phyloP scores from a whole-genome alignment of 2,888 invertebrate genomes.

The Tenodera sinensis region DNA sequence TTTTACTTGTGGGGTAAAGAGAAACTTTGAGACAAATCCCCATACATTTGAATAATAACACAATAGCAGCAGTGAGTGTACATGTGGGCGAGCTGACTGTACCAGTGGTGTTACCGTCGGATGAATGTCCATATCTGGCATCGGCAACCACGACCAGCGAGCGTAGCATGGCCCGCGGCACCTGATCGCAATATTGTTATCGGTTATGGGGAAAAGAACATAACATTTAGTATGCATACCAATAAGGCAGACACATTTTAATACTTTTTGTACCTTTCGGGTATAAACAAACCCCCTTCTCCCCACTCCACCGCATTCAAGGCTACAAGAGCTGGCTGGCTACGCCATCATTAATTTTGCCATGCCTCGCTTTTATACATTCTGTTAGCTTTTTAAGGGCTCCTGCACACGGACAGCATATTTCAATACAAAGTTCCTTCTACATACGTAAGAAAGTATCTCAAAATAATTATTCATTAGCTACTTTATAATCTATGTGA shows the following conservation, averaged over 20 bases:
- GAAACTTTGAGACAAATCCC: no score
- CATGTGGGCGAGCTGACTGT: background rate
- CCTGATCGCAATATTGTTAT: conserved; percentile 16
- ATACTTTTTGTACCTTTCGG: conserved; percentile 1
- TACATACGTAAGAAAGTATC: no score
- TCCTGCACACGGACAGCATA: no score
- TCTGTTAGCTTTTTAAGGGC: background rate
- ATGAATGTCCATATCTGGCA: background rate
- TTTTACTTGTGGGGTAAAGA: no score
- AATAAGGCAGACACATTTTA: background rate
- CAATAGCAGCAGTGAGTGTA: background rate
- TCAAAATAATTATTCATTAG: no score
- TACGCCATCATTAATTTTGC: background rate
- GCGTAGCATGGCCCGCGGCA: background rate
- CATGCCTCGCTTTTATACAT: background rate
- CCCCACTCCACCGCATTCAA: background rate
- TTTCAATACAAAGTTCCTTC: no score
- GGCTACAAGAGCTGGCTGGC: background rate
- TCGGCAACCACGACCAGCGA: background rate
- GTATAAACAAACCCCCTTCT: background rate
- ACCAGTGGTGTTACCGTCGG: background rate
- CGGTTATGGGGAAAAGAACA: conserved; percentile 5
- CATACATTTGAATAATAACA: no score
- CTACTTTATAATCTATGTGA: no score
- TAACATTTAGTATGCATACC: conserved; percentile 18